Base-by-base conservation (phyloP, 2,888 invertebrate species). In the Epiblema foenella region DNA sequence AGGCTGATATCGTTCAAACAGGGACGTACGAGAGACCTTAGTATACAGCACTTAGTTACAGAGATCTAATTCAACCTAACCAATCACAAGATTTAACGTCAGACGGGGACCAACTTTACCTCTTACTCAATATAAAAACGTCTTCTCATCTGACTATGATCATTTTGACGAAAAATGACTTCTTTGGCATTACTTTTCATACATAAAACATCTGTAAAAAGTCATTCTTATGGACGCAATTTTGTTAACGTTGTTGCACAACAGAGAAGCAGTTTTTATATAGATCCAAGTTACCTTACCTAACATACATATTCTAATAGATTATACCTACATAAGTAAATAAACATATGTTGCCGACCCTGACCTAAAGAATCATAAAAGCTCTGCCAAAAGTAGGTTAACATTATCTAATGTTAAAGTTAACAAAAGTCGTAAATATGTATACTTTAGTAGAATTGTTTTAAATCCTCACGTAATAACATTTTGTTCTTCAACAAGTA, bases 401-500 rank as follows among this genome's bases (percentile, higher is more conserved):
- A 70, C 60, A 60, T 60, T 60, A 64, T 52, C 17, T 60, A 51
- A 65, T n/a, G 7, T 52, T 52, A 52, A 59, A 65, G 39, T 51
- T 51, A 67, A 67, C 67, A 64, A 54, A 66, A 69, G 33, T 63
- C 33, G 33, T 46, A 60, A 70, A 46, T 46, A 65, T 54, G 37
- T 65, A 65, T 24, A 37, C 33, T 60, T 54, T 54, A 59, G 20
- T 59, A 59, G 51, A 59, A 65, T 65, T 24, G 29, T 33, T 65
- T 63, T 65, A 60, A 65, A 65, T 70, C 17, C 51, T 18, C 18
- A 69, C 12, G 42, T 37, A 29, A 51, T 69, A 70, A 46, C 59
- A 56, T 56, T 59, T 65, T 70, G 46, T 66, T 70, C 46, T 65
- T 70, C 15, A 65, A 65, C 49, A 69, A 58, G 49, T 52, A 33